These are phyloP conservation scores for Lathronympha strigana DNA, from an alignment of 2,888 invertebrate species.

Conservation along the genomic window DNA sequence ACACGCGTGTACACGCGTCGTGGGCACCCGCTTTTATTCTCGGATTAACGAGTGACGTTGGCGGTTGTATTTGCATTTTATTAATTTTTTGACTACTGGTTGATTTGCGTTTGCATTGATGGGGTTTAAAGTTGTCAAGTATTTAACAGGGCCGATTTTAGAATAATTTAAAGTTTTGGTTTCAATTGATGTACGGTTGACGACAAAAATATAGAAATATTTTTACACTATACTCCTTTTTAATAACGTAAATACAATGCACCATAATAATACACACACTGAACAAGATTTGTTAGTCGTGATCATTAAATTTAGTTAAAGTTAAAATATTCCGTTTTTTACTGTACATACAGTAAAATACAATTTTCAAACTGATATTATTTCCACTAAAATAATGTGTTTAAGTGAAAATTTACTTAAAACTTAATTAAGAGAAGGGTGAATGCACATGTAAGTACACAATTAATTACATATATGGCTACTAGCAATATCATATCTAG, in stretches of 20 bases:
- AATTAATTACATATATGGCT: background rate
- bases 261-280: no score
- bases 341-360: no score
- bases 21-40: constrained; percentile 43
- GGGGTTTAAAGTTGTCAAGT: constrained; percentile 9
- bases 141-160: background rate
- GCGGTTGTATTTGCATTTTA: constrained; percentile 42
- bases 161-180: background rate
- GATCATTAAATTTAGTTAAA: no score
- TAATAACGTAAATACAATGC: no score
- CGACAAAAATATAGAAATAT: no score
- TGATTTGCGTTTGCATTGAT: constrained; percentile 23
- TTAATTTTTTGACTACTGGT: constrained; percentile 38
- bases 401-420: no score
- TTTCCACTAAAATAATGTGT: no score
- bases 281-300: no score
- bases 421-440: background rate
- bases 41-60: constrained; percentile 36
- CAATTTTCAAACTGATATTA: no score
- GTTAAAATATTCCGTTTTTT: no score
- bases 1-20: background rate
- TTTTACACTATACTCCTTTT: no score
- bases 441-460: background rate
- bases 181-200: background rate
- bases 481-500: constrained; percentile 2